Percentiles rank a stretch among this genome's conserved stretches.
These are phyloP conservation scores for Falcaria lacertinaria DNA, from an alignment of 2,888 invertebrate species.

Conservation along the genomic window DNA sequence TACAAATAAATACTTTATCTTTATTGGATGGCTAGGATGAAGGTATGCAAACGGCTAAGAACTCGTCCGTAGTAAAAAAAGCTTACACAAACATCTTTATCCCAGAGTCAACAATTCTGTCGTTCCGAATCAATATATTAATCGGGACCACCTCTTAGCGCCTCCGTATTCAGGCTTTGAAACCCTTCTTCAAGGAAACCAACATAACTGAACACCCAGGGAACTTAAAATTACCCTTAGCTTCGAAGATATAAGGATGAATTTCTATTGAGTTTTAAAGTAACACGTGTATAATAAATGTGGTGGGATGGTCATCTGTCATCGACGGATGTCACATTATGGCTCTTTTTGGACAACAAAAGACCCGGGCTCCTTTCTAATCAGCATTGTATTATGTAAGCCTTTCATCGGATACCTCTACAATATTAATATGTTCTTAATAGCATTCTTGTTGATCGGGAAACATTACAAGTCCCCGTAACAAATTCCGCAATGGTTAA, in stretches of 20 bases:
- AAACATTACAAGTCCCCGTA: no score
- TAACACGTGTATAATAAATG: conserved; percentile 12
- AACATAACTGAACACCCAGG: conserved; percentile 12
- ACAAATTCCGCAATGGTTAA: no score
- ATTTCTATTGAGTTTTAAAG: background rate
- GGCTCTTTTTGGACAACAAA: conserved; percentile 41
- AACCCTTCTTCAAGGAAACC: conserved; percentile 37
- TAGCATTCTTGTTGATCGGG: background rate
- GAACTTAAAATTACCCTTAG: conserved; percentile 10
- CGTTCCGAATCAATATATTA: conserved; percentile 40
- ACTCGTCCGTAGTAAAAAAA: no score
- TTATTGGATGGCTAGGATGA: no score
- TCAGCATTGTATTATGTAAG: conserved; percentile 28
- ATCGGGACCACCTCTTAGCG: conserved; percentile 65
- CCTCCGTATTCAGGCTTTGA: conserved; percentile 57
- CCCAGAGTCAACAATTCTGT: conserved; percentile 38
- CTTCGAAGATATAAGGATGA: conserved; percentile 13
- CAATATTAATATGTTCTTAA: background rate
- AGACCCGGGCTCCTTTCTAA: conserved; percentile 40
- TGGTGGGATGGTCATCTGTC: conserved; percentile 52
- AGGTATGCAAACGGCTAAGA: no score
- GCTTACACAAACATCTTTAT: conserved; percentile 44
- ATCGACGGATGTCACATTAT: conserved; percentile 70
- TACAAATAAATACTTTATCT: no score
- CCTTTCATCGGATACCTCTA: conserved; percentile 7